A percentile compares a stretch with the other conserved stretches of the same genome.
Conservation (phyloP, 1,140 invertebrate species). For the Paraescarpia echinospica region DNA sequence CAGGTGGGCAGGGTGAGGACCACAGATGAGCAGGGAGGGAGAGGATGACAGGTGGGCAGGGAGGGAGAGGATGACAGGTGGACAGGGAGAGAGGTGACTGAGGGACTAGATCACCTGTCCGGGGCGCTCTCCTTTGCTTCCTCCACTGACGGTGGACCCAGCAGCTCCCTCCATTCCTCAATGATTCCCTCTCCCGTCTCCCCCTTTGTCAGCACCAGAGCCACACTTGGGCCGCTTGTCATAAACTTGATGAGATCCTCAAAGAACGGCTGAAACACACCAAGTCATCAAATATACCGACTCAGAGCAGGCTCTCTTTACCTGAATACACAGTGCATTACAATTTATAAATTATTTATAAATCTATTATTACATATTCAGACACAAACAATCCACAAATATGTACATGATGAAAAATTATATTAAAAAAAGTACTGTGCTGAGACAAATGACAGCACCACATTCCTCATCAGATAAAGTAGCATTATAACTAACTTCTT, state of each 20-base stretch:
- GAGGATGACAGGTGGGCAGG: no score
- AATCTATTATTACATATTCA: no score
- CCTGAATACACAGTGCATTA: background rate
- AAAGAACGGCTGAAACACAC: constrained; percentile 45
- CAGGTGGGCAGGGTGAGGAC: no score
- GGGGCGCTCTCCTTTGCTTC: constrained; percentile 55
- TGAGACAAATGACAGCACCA: no score
- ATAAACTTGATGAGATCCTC: constrained; percentile 56
- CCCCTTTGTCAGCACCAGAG: constrained; percentile 53
- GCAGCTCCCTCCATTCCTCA: constrained; percentile 53
- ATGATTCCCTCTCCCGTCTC: constrained; percentile 50
- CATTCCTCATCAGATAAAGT: no score
- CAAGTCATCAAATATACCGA: background rate
- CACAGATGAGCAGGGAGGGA: no score
- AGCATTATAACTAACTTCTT: no score
- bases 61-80: no score
- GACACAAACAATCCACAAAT: no score
- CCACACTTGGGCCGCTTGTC: constrained; percentile 51
- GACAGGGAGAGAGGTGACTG: background rate
- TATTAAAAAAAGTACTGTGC: no score
- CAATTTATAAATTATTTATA: background rate
- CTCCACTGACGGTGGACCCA: constrained; percentile 54
- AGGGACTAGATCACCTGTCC: constrained; percentile 38
- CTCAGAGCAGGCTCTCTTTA: background rate
- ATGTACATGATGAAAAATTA: no score